Conservation (phyloP, 2,113 vertebrate species). For the Carettochelys insculpta region DNA sequence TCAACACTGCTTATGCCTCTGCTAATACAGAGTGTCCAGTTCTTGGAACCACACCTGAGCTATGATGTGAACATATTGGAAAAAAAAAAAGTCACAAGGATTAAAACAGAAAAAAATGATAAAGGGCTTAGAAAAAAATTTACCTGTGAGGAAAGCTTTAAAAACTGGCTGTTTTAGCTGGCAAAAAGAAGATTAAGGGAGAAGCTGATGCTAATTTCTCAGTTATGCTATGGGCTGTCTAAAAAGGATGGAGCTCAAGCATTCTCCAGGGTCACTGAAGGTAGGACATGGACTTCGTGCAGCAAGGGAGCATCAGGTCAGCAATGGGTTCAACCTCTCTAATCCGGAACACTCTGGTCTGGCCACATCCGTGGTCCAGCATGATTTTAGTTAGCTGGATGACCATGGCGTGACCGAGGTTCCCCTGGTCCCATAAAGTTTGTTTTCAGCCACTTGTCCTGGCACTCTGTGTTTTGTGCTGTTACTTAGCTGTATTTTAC, state of each 20-base stretch:
- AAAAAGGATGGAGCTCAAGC: neutral
- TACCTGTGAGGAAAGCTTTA: neutral
- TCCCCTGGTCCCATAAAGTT: no score
- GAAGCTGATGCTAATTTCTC: neutral
- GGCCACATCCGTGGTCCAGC: no score
- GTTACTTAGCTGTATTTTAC: no score
- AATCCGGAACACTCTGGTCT: no score
- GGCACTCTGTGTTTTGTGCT: no score
- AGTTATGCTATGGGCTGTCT: neutral
- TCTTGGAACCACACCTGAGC: neutral
- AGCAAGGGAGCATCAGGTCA: neutral
- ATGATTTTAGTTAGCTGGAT: no score
- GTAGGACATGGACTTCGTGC: neutral
- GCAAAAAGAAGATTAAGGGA: no score
- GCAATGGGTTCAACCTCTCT: no score
- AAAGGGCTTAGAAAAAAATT: neutral
- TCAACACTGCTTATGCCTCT: neutral
- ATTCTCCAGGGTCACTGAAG: neutral
- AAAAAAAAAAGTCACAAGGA: no score
- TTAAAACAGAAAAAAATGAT: neutral
- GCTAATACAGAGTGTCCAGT: neutral
- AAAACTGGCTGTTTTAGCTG: neutral
- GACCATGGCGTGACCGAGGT: no score
- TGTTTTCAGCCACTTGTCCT: no score
- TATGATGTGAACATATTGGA: neutral